phyloP scores from a whole-genome alignment of 2,113 vertebrate genomes.

The Nyctereutes procyonoides region DNA sequence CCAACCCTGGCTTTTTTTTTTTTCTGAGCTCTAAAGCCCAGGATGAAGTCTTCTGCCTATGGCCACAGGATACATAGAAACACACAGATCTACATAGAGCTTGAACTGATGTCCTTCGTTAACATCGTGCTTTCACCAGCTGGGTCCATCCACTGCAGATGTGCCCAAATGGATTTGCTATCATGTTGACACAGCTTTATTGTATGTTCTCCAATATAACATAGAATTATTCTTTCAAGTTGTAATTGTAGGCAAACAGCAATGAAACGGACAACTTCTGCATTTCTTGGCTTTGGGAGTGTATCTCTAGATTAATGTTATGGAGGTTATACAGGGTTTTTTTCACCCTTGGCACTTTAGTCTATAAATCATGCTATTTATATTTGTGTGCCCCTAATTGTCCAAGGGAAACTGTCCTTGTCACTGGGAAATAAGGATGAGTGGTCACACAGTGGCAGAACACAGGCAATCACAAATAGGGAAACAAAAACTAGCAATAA shows the following conservation, averaged over 20 bases:
- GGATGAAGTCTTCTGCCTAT: not conserved
- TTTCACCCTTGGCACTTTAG: not conserved
- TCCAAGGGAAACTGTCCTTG: conserved; percentile 70
- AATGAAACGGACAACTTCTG: not conserved
- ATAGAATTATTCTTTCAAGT: conserved; percentile 3
- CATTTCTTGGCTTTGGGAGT: not conserved
- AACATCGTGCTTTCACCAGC: not conserved
- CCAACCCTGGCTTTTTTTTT: not conserved
- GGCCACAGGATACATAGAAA: not conserved
- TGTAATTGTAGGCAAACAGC: not conserved
- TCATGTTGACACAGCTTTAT: not conserved
- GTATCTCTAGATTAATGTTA: not conserved
- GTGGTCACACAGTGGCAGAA: not conserved
- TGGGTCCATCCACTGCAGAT: not conserved
- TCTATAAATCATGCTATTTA: conserved; percentile 54
- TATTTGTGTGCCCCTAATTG: conserved; percentile 63
- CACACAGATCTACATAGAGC: not conserved
- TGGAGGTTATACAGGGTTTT: not conserved
- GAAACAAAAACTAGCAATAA: conserved; percentile 63
- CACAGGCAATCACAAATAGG: conserved; percentile 55
- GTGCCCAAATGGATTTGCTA: not conserved
- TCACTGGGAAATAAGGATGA: conserved; percentile 64
- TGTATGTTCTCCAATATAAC: not conserved
- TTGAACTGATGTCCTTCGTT: not conserved
- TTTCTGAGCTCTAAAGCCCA: not conserved